These are phyloP conservation scores for Melieria omissa DNA, from an alignment of 2,888 invertebrate genomes.

Conservation along the genomic window DNA sequence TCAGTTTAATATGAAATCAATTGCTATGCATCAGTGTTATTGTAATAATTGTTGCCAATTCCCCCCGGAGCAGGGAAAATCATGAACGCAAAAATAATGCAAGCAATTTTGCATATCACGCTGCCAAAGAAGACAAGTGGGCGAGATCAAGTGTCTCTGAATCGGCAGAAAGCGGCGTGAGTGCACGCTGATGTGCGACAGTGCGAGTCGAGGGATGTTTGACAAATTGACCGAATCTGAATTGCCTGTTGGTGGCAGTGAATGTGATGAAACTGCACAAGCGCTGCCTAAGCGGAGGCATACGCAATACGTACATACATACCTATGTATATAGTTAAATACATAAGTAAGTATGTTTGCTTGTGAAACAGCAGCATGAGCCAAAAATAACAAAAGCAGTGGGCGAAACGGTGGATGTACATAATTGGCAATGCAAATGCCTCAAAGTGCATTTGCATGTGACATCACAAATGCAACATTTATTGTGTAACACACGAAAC, in stretches of 20 bases:
- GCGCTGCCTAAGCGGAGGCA: too few relatives aligned
- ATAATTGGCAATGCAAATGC: not conserved
- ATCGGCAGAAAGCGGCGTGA: not conserved
- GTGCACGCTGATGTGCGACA: conserved; percentile 1
- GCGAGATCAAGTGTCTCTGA: conserved; percentile 1
- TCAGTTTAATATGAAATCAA: too few relatives aligned
- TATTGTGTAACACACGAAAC: not conserved
- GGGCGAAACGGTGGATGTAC: not conserved
- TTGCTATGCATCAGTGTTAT: too few relatives aligned
- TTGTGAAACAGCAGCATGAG: not conserved
- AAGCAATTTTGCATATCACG: not conserved
- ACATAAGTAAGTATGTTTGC: too few relatives aligned
- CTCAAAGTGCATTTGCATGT: conserved; percentile 13
- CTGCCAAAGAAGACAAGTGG: not conserved
- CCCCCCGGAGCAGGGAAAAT: not conserved
- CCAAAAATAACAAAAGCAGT: not conserved
- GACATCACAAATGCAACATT: not conserved
- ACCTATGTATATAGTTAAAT: too few relatives aligned
- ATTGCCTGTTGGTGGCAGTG: too few relatives aligned
- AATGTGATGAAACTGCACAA: not conserved
- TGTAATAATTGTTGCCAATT: not conserved
- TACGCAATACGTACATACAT: too few relatives aligned
- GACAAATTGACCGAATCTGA: not conserved
- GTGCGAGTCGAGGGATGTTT: conserved; percentile 1
- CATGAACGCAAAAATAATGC: not conserved